These are phyloP conservation scores for Papilio machaon DNA, from an alignment of 1,140 invertebrate genomes.

Conservation along the genomic window DNA sequence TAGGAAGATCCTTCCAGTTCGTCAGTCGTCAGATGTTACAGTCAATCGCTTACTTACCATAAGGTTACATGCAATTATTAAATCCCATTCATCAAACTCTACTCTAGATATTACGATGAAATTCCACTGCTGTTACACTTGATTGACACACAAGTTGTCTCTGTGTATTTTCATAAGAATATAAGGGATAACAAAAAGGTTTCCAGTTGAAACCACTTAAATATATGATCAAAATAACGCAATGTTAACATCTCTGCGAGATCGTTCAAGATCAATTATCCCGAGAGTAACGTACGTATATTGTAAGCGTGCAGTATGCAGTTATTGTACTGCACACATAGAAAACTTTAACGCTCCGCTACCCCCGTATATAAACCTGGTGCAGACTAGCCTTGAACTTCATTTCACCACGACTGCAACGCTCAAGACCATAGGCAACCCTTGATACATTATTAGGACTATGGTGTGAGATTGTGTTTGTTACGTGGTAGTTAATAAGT, in stretches of 20 bases:
- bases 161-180: too few species aligned
- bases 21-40: too few species aligned
- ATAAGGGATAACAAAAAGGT: too few species aligned
- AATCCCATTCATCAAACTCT: too few species aligned
- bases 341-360: constrained; percentile 63
- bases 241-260: not conserved
- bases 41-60: too few species aligned
- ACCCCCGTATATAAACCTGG: constrained; percentile 77
- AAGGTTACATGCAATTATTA: too few species aligned
- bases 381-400: constrained; percentile 75
- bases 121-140: too few species aligned
- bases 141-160: too few species aligned
- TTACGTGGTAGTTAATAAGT: constrained; percentile 34
- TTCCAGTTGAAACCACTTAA: not conserved
- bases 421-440: constrained; percentile 47
- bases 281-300: constrained; percentile 46
- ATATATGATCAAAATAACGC: not conserved
- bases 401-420: constrained; percentile 61
- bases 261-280: constrained; percentile 44
- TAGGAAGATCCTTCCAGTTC: too few species aligned
- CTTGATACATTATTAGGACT: constrained; percentile 43
- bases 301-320: constrained; percentile 50
- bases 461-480: constrained; percentile 58
- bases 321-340: constrained; percentile 58
- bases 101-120: too few species aligned